Evolutionary conservation across 2,113 vertebrate genomes (phyloP), one percentile per base, ranked within the genome.

Genomic region (Chloebia gouldiae): DNA sequence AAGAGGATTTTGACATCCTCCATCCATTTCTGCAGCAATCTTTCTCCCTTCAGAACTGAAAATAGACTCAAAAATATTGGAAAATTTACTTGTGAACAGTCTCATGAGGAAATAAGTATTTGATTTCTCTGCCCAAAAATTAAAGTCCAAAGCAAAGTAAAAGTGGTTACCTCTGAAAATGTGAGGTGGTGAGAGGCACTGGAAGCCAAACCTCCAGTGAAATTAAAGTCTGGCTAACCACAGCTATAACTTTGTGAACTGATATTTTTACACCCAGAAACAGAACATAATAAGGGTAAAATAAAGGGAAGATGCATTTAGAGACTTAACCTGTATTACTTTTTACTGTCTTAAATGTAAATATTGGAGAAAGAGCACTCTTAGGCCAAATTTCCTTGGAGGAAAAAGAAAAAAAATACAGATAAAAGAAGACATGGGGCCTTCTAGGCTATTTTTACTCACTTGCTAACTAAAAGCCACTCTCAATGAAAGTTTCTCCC

Each of bases 341-440:
- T 84, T 85, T 77, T 44, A 15, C 50, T 54, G 5, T 27, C 31
- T 85, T 56, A 28, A 78, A 47, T 60, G 12, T 28, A 90, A 78
- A 88, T 51, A 61, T 2, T 27, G 24, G 64, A 77, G 19, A 33
- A 60, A 40, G 4, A 69, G 4, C 0, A 6, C 4, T 39, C 53
- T 40, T 3, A 10, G 21, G 23, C 20, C 64, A 91, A 47, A 59
- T 47, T 63, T 61, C 35, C 50, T 57, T 18, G 12, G 15, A 11
- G 13, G 7, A 1, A 1, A 27, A 17, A 3, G 2, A 11, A 25
- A 31, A 35, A 24, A n/a, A 37, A 8, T 19, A 10, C 3, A 27
- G 1, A 27, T 1, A 9, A 22, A 65, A 35, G 31, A 44, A 63
- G 24, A 6, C 18, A 35, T 7, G 7, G 9, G 13, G 8, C 15